Evolutionary conservation across 2,113 vertebrate genomes (phyloP).

Genomic region (Upupa epops): DNA sequence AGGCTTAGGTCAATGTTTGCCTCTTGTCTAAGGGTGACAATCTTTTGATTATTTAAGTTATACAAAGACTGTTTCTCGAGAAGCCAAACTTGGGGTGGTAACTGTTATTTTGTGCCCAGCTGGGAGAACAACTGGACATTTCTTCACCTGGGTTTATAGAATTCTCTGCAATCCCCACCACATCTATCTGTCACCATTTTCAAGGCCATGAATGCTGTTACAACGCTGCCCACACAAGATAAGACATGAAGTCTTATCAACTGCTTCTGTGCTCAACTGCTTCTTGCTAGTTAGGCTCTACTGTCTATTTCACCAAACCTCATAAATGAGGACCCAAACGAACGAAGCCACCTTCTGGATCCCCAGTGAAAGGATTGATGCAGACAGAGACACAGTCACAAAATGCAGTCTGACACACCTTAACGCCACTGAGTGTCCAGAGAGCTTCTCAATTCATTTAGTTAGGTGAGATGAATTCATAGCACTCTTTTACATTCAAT

Average conservation of each 20-base stretch:
- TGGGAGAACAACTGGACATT: not conserved
- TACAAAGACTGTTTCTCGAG: not conserved
- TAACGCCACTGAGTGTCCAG: not conserved
- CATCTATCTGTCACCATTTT: not conserved
- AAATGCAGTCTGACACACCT: not conserved
- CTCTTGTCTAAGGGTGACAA: not conserved
- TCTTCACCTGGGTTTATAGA: not conserved
- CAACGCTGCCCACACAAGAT: not conserved
- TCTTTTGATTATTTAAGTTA: conserved; percentile 13
- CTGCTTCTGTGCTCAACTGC: not conserved
- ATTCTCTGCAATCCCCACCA: not conserved
- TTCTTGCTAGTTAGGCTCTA: not conserved
- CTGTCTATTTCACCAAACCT: not conserved
- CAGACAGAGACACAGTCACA: not conserved
- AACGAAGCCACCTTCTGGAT: not conserved
- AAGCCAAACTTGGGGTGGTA: not conserved
- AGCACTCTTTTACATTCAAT: not conserved
- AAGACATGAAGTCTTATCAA: not conserved
- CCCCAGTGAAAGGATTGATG: not conserved
- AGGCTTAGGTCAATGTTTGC: not conserved
- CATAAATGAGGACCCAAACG: not conserved
- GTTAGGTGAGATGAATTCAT: not conserved
- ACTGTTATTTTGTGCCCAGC: conserved; percentile 7
- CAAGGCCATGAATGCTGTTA: not conserved
- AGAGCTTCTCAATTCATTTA: not conserved